Evolutionary conservation across 2,888 invertebrate genomes (phyloP).

Genomic region (Endomychus coccineus): DNA sequence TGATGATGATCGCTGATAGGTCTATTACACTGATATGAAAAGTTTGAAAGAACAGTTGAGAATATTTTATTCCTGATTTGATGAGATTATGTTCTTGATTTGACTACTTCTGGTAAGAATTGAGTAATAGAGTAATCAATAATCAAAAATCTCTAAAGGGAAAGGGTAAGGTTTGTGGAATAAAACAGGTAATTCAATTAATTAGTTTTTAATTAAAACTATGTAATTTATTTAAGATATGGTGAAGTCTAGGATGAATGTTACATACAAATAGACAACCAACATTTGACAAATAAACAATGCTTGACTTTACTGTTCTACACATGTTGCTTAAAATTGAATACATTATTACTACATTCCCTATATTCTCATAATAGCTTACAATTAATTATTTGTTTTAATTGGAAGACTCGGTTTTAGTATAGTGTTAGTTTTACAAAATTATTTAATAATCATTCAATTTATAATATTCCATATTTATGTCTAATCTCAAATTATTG

Average conservation of each 20-base stretch:
- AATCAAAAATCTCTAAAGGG: too few species aligned
- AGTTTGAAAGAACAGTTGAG: too few species aligned
- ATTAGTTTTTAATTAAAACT: conserved; percentile 34
- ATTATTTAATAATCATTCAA: conserved; percentile 11
- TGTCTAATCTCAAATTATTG: too few species aligned
- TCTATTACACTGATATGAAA: too few species aligned
- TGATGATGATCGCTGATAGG: too few species aligned
- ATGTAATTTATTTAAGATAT: conserved; percentile 41
- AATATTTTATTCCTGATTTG: too few species aligned
- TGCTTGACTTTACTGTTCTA: conserved; percentile 35
- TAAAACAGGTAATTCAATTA: too few species aligned
- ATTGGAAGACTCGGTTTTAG: conserved; percentile 46
- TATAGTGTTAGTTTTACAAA: conserved; percentile 32
- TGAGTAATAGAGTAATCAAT: too few species aligned
- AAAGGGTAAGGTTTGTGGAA: too few species aligned
- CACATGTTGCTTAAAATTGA: conserved; percentile 38
- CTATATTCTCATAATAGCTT: conserved; percentile 31
- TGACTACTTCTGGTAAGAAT: too few species aligned
- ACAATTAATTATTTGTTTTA: conserved; percentile 47
- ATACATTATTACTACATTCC: conserved; percentile 26
- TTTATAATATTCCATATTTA: too few species aligned
- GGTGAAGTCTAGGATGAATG: conserved; percentile 40
- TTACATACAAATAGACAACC: conserved; percentile 41
- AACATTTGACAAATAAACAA: conserved; percentile 41
- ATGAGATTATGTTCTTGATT: too few species aligned